Percentiles rank a stretch among this genome's conserved stretches.
These are phyloP conservation scores for Cheracebus regulus DNA, from an alignment of 2,797 vertebrate species.

Conservation along the genomic window DNA sequence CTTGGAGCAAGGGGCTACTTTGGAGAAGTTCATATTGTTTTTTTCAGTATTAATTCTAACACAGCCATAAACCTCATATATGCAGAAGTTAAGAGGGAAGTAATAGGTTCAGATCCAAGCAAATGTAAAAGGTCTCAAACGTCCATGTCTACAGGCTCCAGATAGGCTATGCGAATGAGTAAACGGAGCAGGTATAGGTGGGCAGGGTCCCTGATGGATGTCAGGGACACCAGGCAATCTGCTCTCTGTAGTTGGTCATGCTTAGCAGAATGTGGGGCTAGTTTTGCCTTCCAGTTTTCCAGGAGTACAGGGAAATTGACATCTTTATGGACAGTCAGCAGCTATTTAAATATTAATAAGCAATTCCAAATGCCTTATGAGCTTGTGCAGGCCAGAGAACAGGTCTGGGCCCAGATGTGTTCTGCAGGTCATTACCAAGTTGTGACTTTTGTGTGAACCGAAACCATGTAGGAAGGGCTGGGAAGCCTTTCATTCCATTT, in stretches of 20 bases:
- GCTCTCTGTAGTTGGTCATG: neutral
- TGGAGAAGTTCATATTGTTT: neutral
- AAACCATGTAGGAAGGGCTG: fast-evolving
- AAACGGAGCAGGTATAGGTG: fast-evolving
- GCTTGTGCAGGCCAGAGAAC: neutral
- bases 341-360: neutral
- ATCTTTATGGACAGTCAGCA: neutral
- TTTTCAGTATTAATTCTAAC: neutral
- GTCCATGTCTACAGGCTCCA: fast-evolving
- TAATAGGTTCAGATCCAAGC: neutral
- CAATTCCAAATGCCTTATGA: neutral
- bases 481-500: neutral
- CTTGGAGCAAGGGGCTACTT: neutral
- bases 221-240: neutral
- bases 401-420: neutral
- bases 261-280: neutral
- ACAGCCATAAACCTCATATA: fast-evolving
- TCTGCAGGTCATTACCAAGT: no score
- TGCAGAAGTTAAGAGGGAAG: neutral
- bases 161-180: neutral
- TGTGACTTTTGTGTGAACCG: no score
- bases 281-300: neutral
- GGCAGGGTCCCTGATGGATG: neutral
- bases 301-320: neutral
- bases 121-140: fast-evolving